A percentile compares a stretch with the other conserved stretches of the same genome.
phyloP scores from a whole-genome alignment of 1,140 invertebrate species.

The Teleogryllus occipitalis region DNA sequence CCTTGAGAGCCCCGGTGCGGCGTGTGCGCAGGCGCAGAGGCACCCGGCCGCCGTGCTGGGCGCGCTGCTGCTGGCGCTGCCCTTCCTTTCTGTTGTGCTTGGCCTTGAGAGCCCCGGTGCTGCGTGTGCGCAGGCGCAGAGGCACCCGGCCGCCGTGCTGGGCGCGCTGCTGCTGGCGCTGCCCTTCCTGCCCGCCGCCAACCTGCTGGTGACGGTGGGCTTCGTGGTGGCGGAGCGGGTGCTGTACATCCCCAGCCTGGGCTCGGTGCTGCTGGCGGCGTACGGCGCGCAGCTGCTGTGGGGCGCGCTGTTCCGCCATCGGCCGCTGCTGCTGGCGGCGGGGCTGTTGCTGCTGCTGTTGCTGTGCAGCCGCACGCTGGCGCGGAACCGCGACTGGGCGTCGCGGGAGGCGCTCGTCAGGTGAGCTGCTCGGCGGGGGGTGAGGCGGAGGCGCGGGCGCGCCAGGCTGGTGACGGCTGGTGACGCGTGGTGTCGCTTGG shows the following conservation, averaged over 20 bases:
- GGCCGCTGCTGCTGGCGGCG: conserved; percentile 38
- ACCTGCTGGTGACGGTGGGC: conserved; percentile 79
- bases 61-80: no score
- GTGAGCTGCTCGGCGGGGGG: conserved; percentile 36
- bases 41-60: no score
- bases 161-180: conserved; percentile 59
- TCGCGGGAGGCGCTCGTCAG: conserved; percentile 65
- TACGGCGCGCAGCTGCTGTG: conserved; percentile 55
- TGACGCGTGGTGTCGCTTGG: conserved; percentile 66
- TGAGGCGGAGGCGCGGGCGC: not conserved
- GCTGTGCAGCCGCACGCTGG: conserved; percentile 53
- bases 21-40: no score
- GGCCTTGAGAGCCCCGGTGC: no score
- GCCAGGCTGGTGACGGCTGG: conserved; percentile 42
- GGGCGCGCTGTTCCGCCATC: conserved; percentile 39
- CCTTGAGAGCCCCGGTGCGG: no score
- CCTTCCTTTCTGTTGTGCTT: no score
- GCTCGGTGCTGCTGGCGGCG: conserved; percentile 53
- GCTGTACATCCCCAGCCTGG: conserved; percentile 72
- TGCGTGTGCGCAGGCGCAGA: conserved; percentile 45
- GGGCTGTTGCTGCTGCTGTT: conserved; percentile 49
- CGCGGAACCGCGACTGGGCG: conserved; percentile 69
- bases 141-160: conserved; percentile 52
- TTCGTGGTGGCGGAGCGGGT: conserved; percentile 86
- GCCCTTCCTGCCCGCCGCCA: conserved; percentile 79